A percentile compares a stretch with the other conserved stretches of the same genome.
Conservation (phyloP, 1,140 invertebrate genomes). For the Drosophila lacertosa region DNA sequence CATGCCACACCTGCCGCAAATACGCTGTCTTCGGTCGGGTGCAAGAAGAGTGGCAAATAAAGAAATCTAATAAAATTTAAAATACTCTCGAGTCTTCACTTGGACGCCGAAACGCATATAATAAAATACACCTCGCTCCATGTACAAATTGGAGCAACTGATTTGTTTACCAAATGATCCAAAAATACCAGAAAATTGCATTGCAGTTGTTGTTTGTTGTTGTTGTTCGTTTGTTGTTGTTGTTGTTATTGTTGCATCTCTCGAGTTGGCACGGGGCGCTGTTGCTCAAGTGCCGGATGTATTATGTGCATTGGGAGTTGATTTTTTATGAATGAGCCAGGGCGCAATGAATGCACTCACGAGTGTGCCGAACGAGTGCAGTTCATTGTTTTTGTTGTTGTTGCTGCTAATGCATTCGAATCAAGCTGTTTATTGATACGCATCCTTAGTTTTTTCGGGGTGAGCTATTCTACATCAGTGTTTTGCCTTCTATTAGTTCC, state of each 20-base stretch:
- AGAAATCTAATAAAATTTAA: slow-evolving; percentile 53
- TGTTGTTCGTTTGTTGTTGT: not conserved
- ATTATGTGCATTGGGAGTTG: slow-evolving; percentile 50
- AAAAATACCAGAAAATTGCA: slow-evolving; percentile 59
- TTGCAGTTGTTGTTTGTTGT: slow-evolving; percentile 1
- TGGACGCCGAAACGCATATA: slow-evolving; percentile 1
- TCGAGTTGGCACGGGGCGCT: slow-evolving; percentile 34
- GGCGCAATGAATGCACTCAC: slow-evolving; percentile 24
- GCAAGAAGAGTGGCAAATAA: slow-evolving; percentile 40
- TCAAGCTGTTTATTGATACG: slow-evolving; percentile 51
- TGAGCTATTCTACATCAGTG: slow-evolving; percentile 21
- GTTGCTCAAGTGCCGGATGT: slow-evolving; percentile 60
- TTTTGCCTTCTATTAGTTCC: slow-evolving; percentile 43
- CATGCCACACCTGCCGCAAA: not conserved
- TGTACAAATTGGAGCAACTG: slow-evolving; percentile 50
- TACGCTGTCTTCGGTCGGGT: slow-evolving; percentile 1
- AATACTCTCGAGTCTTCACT: slow-evolving; percentile 27
- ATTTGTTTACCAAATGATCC: slow-evolving; percentile 58
- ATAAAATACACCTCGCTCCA: slow-evolving; percentile 27
- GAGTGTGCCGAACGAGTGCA: slow-evolving; percentile 11
- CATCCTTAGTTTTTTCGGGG: slow-evolving; percentile 25
- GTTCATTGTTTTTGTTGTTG: slow-evolving; percentile 28
- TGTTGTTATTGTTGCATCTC: slow-evolving; percentile 4
- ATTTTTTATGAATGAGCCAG: slow-evolving; percentile 58
- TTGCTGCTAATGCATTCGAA: slow-evolving; percentile 48